phyloP scores from a whole-genome alignment of 2,888 invertebrate genomes.

The Phalera bucephala region DNA sequence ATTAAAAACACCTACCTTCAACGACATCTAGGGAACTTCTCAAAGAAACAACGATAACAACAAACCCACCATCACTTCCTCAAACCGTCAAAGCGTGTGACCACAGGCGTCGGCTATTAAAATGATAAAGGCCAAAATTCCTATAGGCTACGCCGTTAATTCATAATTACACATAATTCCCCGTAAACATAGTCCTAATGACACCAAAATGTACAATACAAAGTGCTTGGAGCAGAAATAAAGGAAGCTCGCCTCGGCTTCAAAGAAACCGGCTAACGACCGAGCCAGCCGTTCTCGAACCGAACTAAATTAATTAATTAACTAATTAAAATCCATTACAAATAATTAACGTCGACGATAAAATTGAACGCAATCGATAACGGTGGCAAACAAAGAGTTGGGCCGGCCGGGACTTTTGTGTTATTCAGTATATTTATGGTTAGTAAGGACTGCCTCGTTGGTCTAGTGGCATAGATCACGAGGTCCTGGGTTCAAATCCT shows the following conservation, averaged over 20 bases:
- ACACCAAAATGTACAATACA: slow-evolving; percentile 40
- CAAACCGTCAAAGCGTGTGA: too few species aligned
- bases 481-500: too few species aligned
- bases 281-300: slow-evolving; percentile 36
- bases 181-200: slow-evolving; percentile 33
- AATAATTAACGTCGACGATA: slow-evolving; percentile 53
- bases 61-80: too few species aligned
- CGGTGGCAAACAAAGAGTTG: slow-evolving; percentile 44
- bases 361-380: slow-evolving; percentile 52
- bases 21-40: too few species aligned
- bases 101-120: slow-evolving; percentile 7
- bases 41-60: too few species aligned
- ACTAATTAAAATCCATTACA: slow-evolving; percentile 72
- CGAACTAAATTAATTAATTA: slow-evolving; percentile 73
- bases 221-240: slow-evolving; percentile 40
- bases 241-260: slow-evolving; percentile 47
- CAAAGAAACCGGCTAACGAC: slow-evolving; percentile 60
- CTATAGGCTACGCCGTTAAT: slow-evolving; percentile 29
- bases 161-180: slow-evolving; percentile 34
- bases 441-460: too few species aligned
- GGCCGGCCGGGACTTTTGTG: slow-evolving; percentile 1
- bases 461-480: too few species aligned
- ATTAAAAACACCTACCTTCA: too few species aligned
- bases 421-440: too few species aligned
- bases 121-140: slow-evolving; percentile 18